A percentile compares a stretch with the other conserved stretches of the same genome.
Evolutionary conservation across 2,888 invertebrate genomes (phyloP).

Genomic region (Acleris laterana): DNA sequence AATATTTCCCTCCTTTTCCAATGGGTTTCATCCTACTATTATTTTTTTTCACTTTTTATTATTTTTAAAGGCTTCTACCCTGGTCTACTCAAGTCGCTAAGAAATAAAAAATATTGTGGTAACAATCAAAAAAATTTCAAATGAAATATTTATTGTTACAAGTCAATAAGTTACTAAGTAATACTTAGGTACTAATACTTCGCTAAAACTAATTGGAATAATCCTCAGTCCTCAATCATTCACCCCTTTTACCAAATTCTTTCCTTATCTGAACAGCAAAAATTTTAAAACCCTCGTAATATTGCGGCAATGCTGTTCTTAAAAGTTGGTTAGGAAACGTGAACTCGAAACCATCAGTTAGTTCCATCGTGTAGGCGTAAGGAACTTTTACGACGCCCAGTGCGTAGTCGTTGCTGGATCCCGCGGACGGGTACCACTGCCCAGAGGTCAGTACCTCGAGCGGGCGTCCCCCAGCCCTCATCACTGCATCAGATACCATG

Average conservation of each 20-base stretch:
- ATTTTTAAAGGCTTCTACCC: too few relatives aligned
- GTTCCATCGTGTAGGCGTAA: slow-evolving; percentile 85
- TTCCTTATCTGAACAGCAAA: slow-evolving; percentile 61
- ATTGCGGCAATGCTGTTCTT: slow-evolving; percentile 58
- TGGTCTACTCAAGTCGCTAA: too few relatives aligned
- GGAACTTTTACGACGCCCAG: slow-evolving; percentile 81
- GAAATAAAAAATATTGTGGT: too few relatives aligned
- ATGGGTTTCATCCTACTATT: too few relatives aligned
- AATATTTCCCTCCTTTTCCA: too few relatives aligned
- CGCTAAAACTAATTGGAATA: too few relatives aligned
- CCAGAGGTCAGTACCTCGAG: slow-evolving; percentile 79
- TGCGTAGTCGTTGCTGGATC: slow-evolving; percentile 86
- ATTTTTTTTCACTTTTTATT: too few relatives aligned
- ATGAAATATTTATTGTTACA: too few relatives aligned
- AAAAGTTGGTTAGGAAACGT: slow-evolving; percentile 83
- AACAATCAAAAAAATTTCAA: too few relatives aligned
- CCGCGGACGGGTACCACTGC: slow-evolving; percentile 85
- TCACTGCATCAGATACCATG: slow-evolving; percentile 69
- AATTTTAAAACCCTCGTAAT: slow-evolving; percentile 68
- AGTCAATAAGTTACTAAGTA: too few relatives aligned
- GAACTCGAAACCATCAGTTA: slow-evolving; percentile 86
- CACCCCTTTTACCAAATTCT: slow-evolving; percentile 52
- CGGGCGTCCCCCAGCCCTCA: slow-evolving; percentile 67
- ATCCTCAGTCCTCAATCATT: too few relatives aligned
- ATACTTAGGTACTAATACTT: too few relatives aligned